Conservation (phyloP, 2,113 vertebrate species). For the Kobus ellipsiprymnus region DNA sequence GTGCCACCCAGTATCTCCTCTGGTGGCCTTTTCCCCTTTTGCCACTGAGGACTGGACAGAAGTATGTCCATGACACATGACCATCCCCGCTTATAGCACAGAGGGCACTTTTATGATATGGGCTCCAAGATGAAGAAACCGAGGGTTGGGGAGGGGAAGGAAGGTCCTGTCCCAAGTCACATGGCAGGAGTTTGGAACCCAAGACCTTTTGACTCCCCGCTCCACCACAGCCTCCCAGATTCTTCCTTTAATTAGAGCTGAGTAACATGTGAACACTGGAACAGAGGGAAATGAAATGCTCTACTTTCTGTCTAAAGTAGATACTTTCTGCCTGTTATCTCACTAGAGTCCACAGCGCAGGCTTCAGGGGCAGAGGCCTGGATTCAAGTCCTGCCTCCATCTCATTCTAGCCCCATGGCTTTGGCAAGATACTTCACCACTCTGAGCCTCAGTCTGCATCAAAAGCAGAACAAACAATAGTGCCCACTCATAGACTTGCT, state of each 20-base stretch:
- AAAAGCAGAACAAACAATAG: background rate
- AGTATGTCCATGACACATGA: background rate
- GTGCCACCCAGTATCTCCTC: constrained; percentile 20
- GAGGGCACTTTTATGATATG: background rate
- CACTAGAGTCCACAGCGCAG: background rate
- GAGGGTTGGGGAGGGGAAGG: background rate
- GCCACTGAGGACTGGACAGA: background rate
- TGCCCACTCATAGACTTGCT: background rate
- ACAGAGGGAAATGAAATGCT: background rate
- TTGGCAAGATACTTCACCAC: background rate
- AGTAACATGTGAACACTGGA: background rate
- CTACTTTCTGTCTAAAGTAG: background rate
- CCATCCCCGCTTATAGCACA: background rate
- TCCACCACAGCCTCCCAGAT: background rate
- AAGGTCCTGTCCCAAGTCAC: background rate
- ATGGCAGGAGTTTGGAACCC: background rate
- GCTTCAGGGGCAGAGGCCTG: background rate
- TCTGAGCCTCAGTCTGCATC: background rate
- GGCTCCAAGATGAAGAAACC: background rate
- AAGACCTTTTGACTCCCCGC: background rate
- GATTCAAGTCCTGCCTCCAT: background rate
- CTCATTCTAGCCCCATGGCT: background rate
- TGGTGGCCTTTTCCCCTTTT: background rate
- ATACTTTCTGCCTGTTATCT: background rate
- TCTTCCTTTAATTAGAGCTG: background rate